Percentiles rank a stretch among this genome's conserved stretches.
These are phyloP conservation scores for Intellagama lesueurii DNA, from an alignment of 2,797 vertebrate genomes.

Conservation along the genomic window DNA sequence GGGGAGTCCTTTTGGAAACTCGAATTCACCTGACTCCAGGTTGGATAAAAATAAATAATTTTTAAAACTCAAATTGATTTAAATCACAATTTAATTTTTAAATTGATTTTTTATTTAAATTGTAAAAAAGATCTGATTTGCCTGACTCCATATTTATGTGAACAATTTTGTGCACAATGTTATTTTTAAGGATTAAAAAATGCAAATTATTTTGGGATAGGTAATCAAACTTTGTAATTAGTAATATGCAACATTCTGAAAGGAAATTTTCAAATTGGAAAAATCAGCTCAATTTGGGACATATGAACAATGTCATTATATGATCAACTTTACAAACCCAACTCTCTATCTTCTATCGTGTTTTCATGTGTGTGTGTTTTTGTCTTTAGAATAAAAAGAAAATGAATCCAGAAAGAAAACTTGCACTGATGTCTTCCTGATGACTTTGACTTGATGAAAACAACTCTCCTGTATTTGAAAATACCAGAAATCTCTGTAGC, in stretches of 20 bases:
- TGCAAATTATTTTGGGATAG: neutral
- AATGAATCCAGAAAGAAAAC: slow-evolving; percentile 25
- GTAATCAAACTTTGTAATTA: neutral
- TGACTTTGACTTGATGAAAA: neutral
- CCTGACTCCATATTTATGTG: neutral
- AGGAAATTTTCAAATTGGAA: neutral
- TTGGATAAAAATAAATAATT: no score
- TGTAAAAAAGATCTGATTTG: no score
- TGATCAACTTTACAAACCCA: neutral
- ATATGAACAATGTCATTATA: neutral
- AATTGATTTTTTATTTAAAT: no score
- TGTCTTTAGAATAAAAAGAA: slow-evolving; percentile 54
- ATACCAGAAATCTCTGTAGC: neutral
- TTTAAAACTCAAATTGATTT: no score
- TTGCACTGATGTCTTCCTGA: neutral
- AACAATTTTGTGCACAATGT: neutral
- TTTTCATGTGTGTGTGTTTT: no score
- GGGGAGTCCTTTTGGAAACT: neutral
- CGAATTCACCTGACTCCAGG: neutral
- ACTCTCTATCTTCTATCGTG: neutral
- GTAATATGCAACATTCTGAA: neutral
- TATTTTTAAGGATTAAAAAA: neutral
- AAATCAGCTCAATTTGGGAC: neutral
- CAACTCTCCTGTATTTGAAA: neutral
- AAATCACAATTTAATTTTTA: no score